phyloP scores from a whole-genome alignment of 2,797 vertebrate genomes.

The Falco berigora region DNA sequence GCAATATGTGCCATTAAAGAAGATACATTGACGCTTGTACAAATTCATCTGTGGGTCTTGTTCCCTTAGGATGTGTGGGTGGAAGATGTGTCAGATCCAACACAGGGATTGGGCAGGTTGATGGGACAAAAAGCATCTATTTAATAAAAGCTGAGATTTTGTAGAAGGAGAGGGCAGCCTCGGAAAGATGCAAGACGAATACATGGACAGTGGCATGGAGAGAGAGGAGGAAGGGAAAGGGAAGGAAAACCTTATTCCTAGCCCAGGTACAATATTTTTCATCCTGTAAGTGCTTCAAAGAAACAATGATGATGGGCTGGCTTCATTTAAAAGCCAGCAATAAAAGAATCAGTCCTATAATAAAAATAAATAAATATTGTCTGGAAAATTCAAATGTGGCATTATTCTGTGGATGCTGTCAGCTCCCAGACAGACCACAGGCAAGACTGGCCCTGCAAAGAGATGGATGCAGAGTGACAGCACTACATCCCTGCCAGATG shows the following conservation, averaged over 20 bases:
- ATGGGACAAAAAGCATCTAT: not conserved
- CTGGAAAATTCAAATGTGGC: not conserved
- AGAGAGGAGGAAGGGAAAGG: not conserved
- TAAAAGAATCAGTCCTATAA: not conserved
- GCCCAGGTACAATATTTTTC: not conserved
- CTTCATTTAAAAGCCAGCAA: not conserved
- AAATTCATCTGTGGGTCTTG: not conserved
- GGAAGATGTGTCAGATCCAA: not conserved
- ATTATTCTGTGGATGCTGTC: not conserved
- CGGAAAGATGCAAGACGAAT: not conserved
- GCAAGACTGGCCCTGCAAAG: not conserved
- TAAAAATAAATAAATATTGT: not conserved
- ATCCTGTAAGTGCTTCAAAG: not conserved
- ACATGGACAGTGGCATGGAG: too few species aligned
- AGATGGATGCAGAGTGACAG: not conserved
- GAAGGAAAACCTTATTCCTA: not conserved
- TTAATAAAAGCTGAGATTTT: not conserved
- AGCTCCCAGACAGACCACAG: not conserved
- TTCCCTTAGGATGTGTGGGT: rapidly evolving
- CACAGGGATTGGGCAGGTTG: not conserved
- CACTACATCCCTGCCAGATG: not conserved
- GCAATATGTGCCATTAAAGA: not conserved
- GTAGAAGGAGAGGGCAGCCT: not conserved
- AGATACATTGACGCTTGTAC: not conserved
- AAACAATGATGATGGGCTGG: not conserved